Base-by-base conservation (phyloP, 2,888 invertebrate genomes). In the Platycheirus rosarum region DNA sequence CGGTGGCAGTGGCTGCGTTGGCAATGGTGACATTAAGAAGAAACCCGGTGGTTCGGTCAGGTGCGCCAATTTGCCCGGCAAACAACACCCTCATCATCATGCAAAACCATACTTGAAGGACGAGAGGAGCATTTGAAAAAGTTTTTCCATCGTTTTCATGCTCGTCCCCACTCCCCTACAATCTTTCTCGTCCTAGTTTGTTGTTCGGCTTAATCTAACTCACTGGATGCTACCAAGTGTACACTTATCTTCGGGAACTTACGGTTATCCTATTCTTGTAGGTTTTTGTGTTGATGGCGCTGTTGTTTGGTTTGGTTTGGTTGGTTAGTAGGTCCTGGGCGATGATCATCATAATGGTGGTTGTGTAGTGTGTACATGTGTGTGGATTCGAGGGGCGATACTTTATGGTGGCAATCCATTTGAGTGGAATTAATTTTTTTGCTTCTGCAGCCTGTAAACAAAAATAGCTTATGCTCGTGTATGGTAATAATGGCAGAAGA, bases 181-280 rank as follows among this genome's bases (percentile, higher is more conserved):
- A n/a, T n/a, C n/a, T n/a, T n/a, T n/a, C n/a, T n/a, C n/a, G n/a
- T 55, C 3, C 35, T 55, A 20, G 29, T 32, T 29, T 8, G 53
- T 20, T 20, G 37, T 57, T 4, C 57, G 37, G 23, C 26, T 57
- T 57, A 57, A 57, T 57, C 57, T 40, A 57, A 57, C 57, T 57
- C 37, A 57, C 55, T 57, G 55, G 55, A 57, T 57, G 40, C 55
- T 63, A 37, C 32, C 63, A 62, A 57, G 49, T 65, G 63, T 46
- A 71, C 65, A 51, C 77, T 60, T 78, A 71, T 65, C 57, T 63
- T 44, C 49, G 48, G 46, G 40, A 75, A 75, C 75, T 75, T 80
- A 65, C 57, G 57, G 55, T 63, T 70, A 80, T 80, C 51, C 73
- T 55, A 69, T 69, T 75, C 75, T 69, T 74, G 42, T 68, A 51